Evolutionary conservation across 2,888 invertebrate genomes (phyloP).

Genomic region (Itoplectis maculator): DNA sequence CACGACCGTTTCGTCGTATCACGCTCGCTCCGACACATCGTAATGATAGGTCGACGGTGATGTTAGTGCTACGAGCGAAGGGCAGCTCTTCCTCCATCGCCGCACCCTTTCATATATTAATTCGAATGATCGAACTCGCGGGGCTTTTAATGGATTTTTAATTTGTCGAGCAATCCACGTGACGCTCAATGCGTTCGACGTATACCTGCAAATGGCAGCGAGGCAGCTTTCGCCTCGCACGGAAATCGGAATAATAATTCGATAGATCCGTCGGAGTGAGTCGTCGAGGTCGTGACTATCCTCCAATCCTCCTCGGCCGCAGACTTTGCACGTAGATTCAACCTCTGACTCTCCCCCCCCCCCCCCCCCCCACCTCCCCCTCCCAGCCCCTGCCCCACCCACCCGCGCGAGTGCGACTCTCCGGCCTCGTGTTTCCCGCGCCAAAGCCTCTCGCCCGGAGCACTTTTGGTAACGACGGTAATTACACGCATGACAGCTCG

Average conservation of each 20-base stretch:
- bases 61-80: background rate
- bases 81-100: background rate
- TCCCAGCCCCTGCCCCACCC: too few relatives aligned
- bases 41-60: background rate
- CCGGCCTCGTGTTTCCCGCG: background rate
- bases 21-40: background rate
- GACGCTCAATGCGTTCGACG: conserved; percentile 2
- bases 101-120: conserved; percentile 11
- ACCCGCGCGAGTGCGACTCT: too few relatives aligned
- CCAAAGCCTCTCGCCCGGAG: conserved; percentile 23
- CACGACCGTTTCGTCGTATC: conserved; percentile 23
- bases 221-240: background rate
- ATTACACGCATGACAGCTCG: conserved; percentile 44
- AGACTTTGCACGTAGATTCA: background rate
- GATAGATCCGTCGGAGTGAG: conserved; percentile 35
- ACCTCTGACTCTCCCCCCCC: background rate
- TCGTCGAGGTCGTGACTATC: conserved; percentile 11
- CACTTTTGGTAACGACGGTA: conserved; percentile 55
- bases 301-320: background rate
- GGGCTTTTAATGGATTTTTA: conserved; percentile 42
- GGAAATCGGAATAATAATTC: conserved; percentile 44
- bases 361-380: too few relatives aligned
- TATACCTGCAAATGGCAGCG: too few relatives aligned
- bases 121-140: conserved; percentile 32
- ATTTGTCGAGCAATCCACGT: conserved; percentile 15